Evolutionary conservation across 2,797 vertebrate genomes (phyloP).

Genomic region (Crenuchus spilurus): DNA sequence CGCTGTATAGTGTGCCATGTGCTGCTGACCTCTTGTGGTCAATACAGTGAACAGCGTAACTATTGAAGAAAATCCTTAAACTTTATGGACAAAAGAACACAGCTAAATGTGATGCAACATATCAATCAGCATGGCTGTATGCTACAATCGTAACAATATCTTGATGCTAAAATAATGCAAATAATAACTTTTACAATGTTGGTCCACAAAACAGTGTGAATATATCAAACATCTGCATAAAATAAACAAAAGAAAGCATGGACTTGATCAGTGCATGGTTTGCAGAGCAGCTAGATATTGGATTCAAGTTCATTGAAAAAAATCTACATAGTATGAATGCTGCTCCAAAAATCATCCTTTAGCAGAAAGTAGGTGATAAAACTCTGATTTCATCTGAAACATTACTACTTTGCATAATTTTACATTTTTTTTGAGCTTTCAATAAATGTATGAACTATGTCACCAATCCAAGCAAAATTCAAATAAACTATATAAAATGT

Average conservation of each 20-base stretch:
- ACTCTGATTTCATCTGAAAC: neutral
- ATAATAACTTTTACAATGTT: neutral
- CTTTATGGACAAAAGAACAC: neutral
- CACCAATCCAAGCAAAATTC: neutral
- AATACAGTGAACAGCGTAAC: slow-evolving; percentile 42
- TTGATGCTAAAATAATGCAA: neutral
- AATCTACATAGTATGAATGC: too few relatives aligned
- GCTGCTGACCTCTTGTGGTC: slow-evolving; percentile 69
- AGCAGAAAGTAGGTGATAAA: neutral
- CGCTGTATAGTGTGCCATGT: slow-evolving; percentile 35
- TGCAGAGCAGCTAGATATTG: slow-evolving; percentile 10
- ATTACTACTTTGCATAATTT: neutral
- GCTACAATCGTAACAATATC: neutral
- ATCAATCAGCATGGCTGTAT: neutral
- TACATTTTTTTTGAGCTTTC: neutral
- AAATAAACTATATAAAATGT: neutral
- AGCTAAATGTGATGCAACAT: neutral
- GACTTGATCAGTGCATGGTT: neutral
- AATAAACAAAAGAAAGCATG: neutral
- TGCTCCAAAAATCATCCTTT: neutral
- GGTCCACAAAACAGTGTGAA: neutral
- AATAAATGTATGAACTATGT: neutral
- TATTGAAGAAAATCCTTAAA: neutral
- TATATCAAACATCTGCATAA: neutral
- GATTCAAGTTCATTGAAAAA: slow-evolving; percentile 17